These are phyloP conservation scores for Dryomyza anilis DNA, from an alignment of 2,888 invertebrate species.

Conservation along the genomic window DNA sequence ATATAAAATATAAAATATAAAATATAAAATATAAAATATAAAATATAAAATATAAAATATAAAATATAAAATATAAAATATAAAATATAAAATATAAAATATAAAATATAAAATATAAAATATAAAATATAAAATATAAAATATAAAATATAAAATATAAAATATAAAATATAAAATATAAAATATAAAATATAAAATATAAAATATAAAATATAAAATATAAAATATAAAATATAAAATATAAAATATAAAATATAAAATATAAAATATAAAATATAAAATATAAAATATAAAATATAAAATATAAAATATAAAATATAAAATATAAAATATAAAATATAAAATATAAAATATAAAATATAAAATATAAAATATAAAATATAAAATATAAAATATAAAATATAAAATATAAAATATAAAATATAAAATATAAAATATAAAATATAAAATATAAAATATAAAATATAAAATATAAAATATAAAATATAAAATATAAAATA, in stretches of 20 bases:
- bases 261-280: neutral
- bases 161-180: neutral
- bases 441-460: neutral
- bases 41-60: too few species aligned
- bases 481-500: neutral
- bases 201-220: neutral
- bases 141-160: neutral
- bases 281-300: neutral
- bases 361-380: neutral
- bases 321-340: neutral
- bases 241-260: neutral
- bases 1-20: too few species aligned
- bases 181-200: neutral
- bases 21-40: too few species aligned
- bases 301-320: neutral
- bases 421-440: too few species aligned
- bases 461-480: neutral
- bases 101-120: too few species aligned
- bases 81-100: too few species aligned
- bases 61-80: too few species aligned
- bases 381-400: neutral
- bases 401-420: too few species aligned
- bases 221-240: neutral
- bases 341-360: neutral
- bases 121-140: neutral